Percentiles rank a stretch among this genome's conserved stretches.
phyloP scores from a whole-genome alignment of 2,888 invertebrate species.

The Cephus nigrinus region DNA sequence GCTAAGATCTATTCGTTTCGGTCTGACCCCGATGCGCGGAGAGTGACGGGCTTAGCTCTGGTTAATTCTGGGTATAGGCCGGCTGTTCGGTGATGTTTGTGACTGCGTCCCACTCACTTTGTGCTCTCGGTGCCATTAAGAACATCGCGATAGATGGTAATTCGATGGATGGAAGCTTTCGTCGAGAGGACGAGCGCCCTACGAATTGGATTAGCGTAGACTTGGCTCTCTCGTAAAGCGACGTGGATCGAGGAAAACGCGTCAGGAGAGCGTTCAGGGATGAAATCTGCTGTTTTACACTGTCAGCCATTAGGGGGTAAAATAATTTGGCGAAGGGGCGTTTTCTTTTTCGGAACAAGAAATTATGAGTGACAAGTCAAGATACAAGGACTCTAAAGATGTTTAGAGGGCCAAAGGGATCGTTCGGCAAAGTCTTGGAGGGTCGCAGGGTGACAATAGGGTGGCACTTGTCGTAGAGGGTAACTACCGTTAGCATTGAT shows the following conservation, averaged over 20 bases:
- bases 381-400: slow-evolving; percentile 2
- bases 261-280: neutral
- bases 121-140: neutral
- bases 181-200: neutral
- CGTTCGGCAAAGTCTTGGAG: slow-evolving; percentile 5
- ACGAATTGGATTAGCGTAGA: neutral
- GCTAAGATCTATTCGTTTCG: slow-evolving; percentile 34
- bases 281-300: neutral
- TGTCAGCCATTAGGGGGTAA: neutral
- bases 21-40: neutral
- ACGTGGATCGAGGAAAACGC: neutral
- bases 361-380: neutral
- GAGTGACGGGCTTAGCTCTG: neutral
- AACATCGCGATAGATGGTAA: neutral
- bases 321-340: neutral
- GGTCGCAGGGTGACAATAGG: neutral
- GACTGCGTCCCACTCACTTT: neutral
- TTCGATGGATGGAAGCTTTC: neutral
- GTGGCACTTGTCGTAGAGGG: neutral
- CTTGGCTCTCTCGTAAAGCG: neutral
- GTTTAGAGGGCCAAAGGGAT: slow-evolving; percentile 8
- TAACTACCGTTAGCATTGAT: slow-evolving; percentile 10
- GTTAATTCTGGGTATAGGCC: neutral
- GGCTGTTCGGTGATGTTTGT: neutral
- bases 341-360: no score